Evolutionary conservation across 2,888 invertebrate species (phyloP).

Genomic region (Drosophila paucipuncta): DNA sequence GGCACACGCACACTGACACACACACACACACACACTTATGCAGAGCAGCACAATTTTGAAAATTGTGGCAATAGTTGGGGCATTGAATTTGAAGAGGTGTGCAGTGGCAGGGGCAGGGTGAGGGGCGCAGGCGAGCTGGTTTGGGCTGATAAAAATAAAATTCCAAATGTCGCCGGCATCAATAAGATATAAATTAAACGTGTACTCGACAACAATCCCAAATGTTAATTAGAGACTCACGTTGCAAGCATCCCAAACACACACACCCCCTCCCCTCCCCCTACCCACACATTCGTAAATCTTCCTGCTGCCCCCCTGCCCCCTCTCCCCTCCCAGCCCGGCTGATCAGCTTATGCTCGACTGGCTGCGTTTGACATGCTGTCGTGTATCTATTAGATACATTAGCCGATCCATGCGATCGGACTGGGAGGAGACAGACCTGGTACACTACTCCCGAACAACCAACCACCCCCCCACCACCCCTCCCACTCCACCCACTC

Average conservation of each 20-base stretch:
- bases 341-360: constrained; percentile 43
- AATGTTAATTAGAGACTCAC: constrained; percentile 81
- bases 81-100: constrained; percentile 56
- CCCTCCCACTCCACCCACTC: not conserved
- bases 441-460: not conserved
- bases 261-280: not conserved
- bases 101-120: constrained; percentile 31
- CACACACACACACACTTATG: not conserved
- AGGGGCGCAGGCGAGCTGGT: not conserved
- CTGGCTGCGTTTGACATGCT: constrained; percentile 70
- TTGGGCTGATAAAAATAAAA: constrained; percentile 73
- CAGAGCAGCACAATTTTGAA: not conserved
- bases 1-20: constrained; percentile 16
- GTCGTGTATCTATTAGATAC: constrained; percentile 81
- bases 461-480: not conserved
- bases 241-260: constrained; percentile 26
- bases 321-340: not conserved
- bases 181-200: constrained; percentile 81
- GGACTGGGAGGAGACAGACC: constrained; percentile 1
- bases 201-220: constrained; percentile 74
- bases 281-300: not conserved
- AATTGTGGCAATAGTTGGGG: constrained; percentile 36
- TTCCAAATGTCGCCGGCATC: constrained; percentile 81
- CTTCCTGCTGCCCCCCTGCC: not conserved
- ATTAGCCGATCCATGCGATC: constrained; percentile 71